Evolutionary conservation across 2,888 invertebrate species (phyloP), one percentile per base, ranked within the genome.

Genomic region (Cosmopolites sordidus): DNA sequence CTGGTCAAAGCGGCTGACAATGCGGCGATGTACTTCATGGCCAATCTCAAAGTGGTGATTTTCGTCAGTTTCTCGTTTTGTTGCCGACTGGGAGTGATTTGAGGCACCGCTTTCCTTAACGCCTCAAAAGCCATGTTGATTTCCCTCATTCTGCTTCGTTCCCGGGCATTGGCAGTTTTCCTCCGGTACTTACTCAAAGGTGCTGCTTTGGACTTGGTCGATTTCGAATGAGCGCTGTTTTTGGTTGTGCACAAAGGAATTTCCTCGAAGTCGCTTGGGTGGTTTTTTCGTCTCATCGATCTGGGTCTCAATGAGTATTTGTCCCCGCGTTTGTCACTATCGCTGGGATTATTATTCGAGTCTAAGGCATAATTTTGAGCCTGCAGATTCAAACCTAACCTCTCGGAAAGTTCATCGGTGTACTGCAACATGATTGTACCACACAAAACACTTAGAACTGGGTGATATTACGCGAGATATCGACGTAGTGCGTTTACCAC

Each of bases 51-150:
- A 2, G 84, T 84, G 11, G 83, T 83, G 60, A 85, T 84, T 73
- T 85, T 85, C 27, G 84, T 84, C 60, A 83, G 68, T 65, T 81
- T 81, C 61, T 81, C 81, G 61, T 77, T 74, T 53, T 81, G 63
- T 43, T 63, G 69, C 43, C 65, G 69, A 38, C 63, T 63, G 3
- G 67, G 60, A 29, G 67, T 64, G 51, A 72, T 66, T 47, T 72
- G 71, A 5, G 84, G 84, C 18, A 86, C 79, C 3, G 78, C 80
- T 51, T 76, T 74, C 53, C 83, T 75, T 16, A 86, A 71, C 11
- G 77, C 72, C 65, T 84, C 83, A 66, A 85, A 86, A 1, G 83
- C 86, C 44, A 77, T 76, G 70, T 86, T 86, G 57, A 86, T 84
- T 65, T 84, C 84, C 55, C 80, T 73, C 84, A 85, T 85, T 50